Evolutionary conservation across 2,113 vertebrate genomes (phyloP).

Genomic region (Sminthopsis crassicaudata): DNA sequence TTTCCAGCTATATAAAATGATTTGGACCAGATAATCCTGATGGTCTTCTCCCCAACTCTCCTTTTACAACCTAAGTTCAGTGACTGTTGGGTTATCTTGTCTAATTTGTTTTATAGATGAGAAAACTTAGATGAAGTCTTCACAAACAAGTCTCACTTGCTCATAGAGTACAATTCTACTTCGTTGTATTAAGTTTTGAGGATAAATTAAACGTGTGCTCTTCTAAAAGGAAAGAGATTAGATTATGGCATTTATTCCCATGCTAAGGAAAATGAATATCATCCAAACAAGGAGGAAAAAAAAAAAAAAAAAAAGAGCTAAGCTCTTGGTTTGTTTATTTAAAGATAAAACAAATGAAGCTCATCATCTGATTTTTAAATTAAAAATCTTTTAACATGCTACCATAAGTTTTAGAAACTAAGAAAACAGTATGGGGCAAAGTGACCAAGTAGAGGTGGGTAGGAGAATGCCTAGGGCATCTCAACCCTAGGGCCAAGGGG

Average conservation of each 20-base stretch:
- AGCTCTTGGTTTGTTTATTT: conserved; percentile 77
- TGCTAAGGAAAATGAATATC: conserved; percentile 52
- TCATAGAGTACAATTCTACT: conserved; percentile 16
- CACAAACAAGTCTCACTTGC: background rate
- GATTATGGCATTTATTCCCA: conserved; percentile 45
- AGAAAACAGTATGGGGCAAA: conserved; percentile 64
- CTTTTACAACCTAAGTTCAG: background rate
- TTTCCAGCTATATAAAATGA: background rate
- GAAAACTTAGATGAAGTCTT: background rate
- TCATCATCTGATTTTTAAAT: conserved; percentile 73
- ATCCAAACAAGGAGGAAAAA: conserved; percentile 66
- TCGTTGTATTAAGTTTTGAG: background rate
- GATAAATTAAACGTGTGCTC: background rate
- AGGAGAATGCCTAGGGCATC: conserved; percentile 58
- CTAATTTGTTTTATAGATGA: background rate
- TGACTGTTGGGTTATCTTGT: background rate
- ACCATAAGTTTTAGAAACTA: conserved; percentile 68
- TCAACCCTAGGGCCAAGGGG: conserved; percentile 67
- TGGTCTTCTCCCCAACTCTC: background rate
- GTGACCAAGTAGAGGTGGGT: conserved; percentile 56
- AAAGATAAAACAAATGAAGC: conserved; percentile 68
- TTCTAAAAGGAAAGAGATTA: conserved; percentile 33
- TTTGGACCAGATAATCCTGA: background rate
- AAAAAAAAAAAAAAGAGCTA: conserved; percentile 62
- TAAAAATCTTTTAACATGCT: conserved; percentile 73